phyloP scores from a whole-genome alignment of 2,113 vertebrate genomes.

The Engraulis encrasicolus region DNA sequence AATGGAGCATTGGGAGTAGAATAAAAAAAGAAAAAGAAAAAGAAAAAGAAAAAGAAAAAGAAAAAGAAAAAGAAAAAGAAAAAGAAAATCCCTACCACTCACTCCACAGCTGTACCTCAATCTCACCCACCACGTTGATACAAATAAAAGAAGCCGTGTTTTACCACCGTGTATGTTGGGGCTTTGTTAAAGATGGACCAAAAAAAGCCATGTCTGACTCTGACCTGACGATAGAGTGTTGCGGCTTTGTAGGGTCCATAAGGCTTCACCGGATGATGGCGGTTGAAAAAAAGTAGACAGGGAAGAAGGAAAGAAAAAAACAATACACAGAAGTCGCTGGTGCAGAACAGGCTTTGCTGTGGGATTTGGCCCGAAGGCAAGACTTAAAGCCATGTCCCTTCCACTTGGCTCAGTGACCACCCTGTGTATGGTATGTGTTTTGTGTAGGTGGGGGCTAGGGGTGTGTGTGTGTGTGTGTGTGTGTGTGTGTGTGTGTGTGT shows the following conservation, averaged over 20 bases:
- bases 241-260: neutral
- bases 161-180: too few species aligned
- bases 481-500: neutral
- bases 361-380: neutral
- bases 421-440: neutral
- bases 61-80: too few species aligned
- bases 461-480: neutral
- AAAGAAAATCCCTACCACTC: too few species aligned
- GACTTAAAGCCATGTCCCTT: neutral
- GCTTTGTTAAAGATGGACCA: too few species aligned
- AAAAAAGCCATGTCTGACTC: neutral
- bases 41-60: too few species aligned
- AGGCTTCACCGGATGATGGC: neutral
- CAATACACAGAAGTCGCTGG: neutral
- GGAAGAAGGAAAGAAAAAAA: neutral
- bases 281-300: neutral
- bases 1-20: neutral
- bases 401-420: neutral
- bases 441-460: neutral
- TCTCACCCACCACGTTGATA: neutral
- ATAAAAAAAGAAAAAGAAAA: too few species aligned
- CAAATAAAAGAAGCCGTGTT: neutral
- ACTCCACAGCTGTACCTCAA: neutral
- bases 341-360: constrained; percentile 15
- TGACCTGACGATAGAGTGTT: neutral